phyloP scores from a whole-genome alignment of 53 echinoderm and acorn worm genomes.

The Mesocentrotus franciscanus region DNA sequence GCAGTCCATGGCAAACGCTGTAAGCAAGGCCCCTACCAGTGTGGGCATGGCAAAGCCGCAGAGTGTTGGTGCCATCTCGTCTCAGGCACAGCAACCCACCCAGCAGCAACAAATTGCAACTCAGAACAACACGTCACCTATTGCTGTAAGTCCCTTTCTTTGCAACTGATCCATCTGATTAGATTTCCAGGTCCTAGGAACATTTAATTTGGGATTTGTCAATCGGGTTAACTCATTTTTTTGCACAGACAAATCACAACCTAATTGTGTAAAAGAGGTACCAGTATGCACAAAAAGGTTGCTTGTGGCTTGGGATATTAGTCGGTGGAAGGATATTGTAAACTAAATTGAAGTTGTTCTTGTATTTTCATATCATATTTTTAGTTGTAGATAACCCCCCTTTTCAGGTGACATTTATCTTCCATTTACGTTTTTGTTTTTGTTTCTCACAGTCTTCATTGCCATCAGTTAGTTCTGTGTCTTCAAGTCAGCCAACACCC shows the following conservation, averaged over 20 bases:
- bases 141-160: conserved; percentile 48
- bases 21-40: conserved; percentile 65
- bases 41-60: conserved; percentile 68
- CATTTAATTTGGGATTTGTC: neutral
- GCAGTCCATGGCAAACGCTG: conserved; percentile 68
- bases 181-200: neutral
- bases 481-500: conserved; percentile 64
- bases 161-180: neutral
- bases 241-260: neutral
- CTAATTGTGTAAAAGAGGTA: neutral
- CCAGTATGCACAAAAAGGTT: neutral
- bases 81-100: conserved; percentile 59
- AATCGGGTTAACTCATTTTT: neutral
- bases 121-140: conserved; percentile 65
- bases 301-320: too few relatives aligned
- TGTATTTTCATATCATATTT: neutral
- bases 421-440: neutral
- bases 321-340: too few relatives aligned
- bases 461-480: conserved; percentile 65
- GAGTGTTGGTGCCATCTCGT: conserved; percentile 50
- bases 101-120: conserved; percentile 63
- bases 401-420: neutral
- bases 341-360: too few relatives aligned
- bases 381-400: neutral
- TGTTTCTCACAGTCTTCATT: conserved; percentile 53